These are phyloP conservation scores for Crocodylus rhombifer DNA, from an alignment of 2,797 vertebrate species.

Conservation along the genomic window DNA sequence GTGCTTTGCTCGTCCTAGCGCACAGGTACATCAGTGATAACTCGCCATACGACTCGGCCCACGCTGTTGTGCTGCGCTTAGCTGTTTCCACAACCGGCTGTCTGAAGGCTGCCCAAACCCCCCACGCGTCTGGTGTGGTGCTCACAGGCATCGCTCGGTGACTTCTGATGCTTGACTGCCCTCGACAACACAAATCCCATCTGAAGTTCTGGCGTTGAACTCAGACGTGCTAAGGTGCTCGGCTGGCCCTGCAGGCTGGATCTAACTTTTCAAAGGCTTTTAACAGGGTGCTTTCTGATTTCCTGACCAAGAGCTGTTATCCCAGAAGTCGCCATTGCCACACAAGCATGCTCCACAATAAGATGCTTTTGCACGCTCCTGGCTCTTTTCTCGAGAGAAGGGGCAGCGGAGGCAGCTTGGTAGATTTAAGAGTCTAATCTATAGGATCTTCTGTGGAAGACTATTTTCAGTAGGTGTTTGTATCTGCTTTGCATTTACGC, in stretches of 20 bases:
- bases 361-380: background rate
- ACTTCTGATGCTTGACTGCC: background rate
- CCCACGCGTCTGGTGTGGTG: background rate
- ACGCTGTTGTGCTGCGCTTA: rapidly evolving
- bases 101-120: too few relatives aligned
- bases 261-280: background rate
- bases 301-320: background rate
- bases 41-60: rapidly evolving
- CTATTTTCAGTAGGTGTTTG: too few relatives aligned
- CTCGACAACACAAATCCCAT: rapidly evolving
- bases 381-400: background rate
- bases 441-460: background rate
- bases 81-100: background rate
- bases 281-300: background rate
- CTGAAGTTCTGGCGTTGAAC: background rate
- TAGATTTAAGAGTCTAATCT: background rate
- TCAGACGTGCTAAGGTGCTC: background rate
- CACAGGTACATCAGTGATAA: background rate
- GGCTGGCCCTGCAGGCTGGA: background rate
- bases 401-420: background rate
- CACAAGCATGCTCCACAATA: background rate
- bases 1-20: background rate
- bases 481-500: too few relatives aligned
- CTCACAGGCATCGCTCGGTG: rapidly evolving
- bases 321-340: background rate